Conservation (phyloP, 2,888 invertebrate genomes). For the Unio delphinus region DNA sequence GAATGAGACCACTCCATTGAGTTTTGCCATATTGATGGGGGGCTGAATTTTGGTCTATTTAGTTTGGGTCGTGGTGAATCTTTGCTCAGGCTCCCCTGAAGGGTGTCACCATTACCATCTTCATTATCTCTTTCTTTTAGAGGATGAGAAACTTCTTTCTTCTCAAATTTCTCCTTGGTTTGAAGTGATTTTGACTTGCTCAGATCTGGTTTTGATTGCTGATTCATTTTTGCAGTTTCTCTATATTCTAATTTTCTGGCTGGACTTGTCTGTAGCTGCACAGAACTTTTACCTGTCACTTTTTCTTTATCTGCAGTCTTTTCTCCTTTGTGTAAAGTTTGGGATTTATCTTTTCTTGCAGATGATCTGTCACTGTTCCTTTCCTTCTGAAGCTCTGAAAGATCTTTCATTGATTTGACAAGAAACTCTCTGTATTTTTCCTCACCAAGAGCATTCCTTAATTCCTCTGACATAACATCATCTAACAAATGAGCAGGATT, state of each 20-base stretch:
- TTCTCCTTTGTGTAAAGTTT: conserved; percentile 11
- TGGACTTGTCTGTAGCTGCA: no score
- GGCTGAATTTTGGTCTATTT: conserved; percentile 45
- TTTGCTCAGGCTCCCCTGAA: conserved; percentile 1
- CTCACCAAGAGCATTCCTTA: conserved; percentile 41
- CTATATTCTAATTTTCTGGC: conserved; percentile 6
- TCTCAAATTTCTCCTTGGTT: neutral
- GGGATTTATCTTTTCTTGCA: conserved; percentile 22
- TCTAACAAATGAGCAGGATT: conserved; percentile 32
- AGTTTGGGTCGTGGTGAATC: conserved; percentile 39
- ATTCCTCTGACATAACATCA: conserved; percentile 34
- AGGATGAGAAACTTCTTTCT: no score
- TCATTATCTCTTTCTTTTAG: no score
- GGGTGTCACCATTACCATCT: no score
- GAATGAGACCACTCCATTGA: conserved; percentile 7
- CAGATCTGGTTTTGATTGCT: conserved; percentile 26
- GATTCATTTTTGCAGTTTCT: conserved; percentile 1
- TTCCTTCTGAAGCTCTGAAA: conserved; percentile 42
- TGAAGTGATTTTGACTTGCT: conserved; percentile 2
- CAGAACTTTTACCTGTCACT: neutral
- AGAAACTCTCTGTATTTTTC: conserved; percentile 52
- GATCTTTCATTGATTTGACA: conserved; percentile 45
- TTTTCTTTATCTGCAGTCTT: neutral
- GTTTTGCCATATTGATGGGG: conserved; percentile 35
- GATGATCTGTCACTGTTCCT: conserved; percentile 13